Conservation (phyloP, 2,888 invertebrate species). For the Phlogophora meticulosa region DNA sequence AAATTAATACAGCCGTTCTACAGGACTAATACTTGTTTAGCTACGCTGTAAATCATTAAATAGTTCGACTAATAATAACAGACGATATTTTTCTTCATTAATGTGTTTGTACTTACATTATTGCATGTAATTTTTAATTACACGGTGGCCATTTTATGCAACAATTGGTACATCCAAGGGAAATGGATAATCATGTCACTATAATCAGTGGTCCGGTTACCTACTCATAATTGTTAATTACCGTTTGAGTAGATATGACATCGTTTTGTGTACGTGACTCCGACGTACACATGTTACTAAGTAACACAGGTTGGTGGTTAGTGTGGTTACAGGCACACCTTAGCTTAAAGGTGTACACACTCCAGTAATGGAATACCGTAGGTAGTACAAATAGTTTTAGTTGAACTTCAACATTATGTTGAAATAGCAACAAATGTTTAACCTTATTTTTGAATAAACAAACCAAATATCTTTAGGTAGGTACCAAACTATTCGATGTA, state of each 20-base stretch:
- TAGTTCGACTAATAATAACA: background rate
- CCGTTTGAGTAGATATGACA: constrained; percentile 34
- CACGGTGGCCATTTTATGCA: background rate
- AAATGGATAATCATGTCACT: constrained; percentile 45
- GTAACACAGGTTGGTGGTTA: background rate
- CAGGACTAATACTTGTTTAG: constrained; percentile 21
- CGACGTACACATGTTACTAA: constrained; percentile 10
- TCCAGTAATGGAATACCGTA: constrained; percentile 8
- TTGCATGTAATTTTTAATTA: constrained; percentile 1
- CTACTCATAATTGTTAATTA: constrained; percentile 39
- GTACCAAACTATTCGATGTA: background rate
- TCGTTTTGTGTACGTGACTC: constrained; percentile 25
- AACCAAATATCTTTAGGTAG: too few species aligned
- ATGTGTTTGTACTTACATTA: background rate
- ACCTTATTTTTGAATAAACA: too few species aligned
- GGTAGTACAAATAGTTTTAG: constrained; percentile 9
- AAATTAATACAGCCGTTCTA: constrained; percentile 27
- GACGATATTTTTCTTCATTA: constrained; percentile 3
- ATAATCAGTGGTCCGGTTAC: constrained; percentile 18
- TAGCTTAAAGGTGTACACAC: constrained; percentile 14
- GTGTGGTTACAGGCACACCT: constrained; percentile 24
- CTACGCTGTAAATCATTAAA: constrained; percentile 18
- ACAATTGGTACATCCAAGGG: constrained; percentile 36
- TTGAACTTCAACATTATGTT: constrained; percentile 15
- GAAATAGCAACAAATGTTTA: background rate